These are phyloP conservation scores for Sesia apiformis DNA, from an alignment of 2,888 invertebrate species.

Conservation along the genomic window DNA sequence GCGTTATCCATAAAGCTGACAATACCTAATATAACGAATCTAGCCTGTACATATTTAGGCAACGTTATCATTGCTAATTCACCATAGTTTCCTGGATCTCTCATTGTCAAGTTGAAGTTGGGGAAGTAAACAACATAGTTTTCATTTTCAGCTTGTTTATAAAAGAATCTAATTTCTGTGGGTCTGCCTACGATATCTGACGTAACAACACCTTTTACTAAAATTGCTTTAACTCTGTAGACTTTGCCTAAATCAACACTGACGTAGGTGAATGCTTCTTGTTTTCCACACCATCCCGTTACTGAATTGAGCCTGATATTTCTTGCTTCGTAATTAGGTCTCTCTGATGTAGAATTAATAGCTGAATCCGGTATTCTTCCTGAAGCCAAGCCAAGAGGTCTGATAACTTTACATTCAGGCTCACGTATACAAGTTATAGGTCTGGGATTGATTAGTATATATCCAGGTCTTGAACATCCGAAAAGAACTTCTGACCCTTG, in stretches of 20 bases:
- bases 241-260: conserved; percentile 95
- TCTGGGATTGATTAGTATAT: conserved; percentile 91
- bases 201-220: conserved; percentile 95
- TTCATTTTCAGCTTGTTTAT: conserved; percentile 94
- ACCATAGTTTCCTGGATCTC: conserved; percentile 96
- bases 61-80: conserved; percentile 96
- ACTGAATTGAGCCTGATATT: conserved; percentile 93
- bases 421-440: conserved; percentile 93
- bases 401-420: conserved; percentile 94
- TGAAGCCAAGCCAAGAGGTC: conserved; percentile 91
- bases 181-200: conserved; percentile 96
- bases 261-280: conserved; percentile 96
- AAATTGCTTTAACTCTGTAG: conserved; percentile 92
- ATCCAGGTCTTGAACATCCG: conserved; percentile 92
- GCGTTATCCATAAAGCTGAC: conserved; percentile 98
- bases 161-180: conserved; percentile 97
- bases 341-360: conserved; percentile 95
- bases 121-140: conserved; percentile 98
- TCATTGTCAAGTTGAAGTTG: conserved; percentile 94
- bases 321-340: conserved; percentile 92
- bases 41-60: conserved; percentile 93
- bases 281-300: conserved; percentile 97
- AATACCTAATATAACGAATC: conserved; percentile 95
- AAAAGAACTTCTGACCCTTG: conserved; percentile 94
- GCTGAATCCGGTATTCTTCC: conserved; percentile 95